Base-by-base conservation (phyloP, 2,797 vertebrate species). In the Pygocentrus nattereri region DNA sequence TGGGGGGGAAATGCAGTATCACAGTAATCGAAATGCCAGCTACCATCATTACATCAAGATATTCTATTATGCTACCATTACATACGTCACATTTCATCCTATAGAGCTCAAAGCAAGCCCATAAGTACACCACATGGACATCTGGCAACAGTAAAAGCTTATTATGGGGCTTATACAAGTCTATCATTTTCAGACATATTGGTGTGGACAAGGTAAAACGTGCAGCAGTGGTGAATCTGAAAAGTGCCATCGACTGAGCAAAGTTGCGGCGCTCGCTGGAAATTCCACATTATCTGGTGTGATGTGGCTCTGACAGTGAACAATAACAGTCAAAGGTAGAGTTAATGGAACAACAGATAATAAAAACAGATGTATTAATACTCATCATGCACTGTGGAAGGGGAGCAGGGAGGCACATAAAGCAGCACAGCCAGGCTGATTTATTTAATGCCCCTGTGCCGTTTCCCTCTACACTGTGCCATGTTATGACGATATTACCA, bases 401-500 rank as follows among this genome's bases (percentile, higher is more conserved):
- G 81, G 69, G 85, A 88, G 50, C 74, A 61, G 61, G 65, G 59
- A 83, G 59, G 78, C 82, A 82, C 76, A 78, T 78, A 80, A 86
- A 82, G 50, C 70, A 75, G 44, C 31, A 67, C 49, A 64, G 79
- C 73, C 68, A 15, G 25, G 54, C 76, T 88, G 87, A 90, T 90
- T 86, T 90, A 89, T 89, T 83, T 84, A 86, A 85, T 61, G 21
- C 79, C 80, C 76, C 85, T 50, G 77, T 21, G 31, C 50, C 34
- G 30, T 73, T 76, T 80, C 79, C 74, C 70, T 87, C 69, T 76
- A 83, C 76, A 79, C 79, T 52, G 70, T 25, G 75, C 80, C 79
- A 87, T 85, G 85, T 89, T 88, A 87, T 89, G 86, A 86, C 75
- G 80, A 87, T 86, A 90, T 88, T 88, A 89, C 76, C 74, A 82